phyloP scores from a whole-genome alignment of 2,113 vertebrate species.

The Cyanoderma ruficeps region DNA sequence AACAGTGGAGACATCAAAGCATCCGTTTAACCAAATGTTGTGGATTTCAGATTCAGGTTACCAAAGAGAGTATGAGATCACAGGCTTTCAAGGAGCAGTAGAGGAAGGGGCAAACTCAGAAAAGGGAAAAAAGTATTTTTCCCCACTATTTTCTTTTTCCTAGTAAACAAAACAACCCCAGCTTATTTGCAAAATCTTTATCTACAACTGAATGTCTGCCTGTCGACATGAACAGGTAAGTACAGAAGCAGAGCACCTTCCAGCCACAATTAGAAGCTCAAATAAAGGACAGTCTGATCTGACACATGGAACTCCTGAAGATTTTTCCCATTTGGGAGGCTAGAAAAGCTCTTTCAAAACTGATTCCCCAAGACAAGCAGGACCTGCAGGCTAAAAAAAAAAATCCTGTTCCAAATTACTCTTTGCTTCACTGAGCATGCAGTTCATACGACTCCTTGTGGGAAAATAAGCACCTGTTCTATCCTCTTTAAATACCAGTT shows the following conservation, averaged over 20 bases:
- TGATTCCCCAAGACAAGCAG: background rate
- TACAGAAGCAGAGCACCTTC: background rate
- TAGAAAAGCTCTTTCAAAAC: background rate
- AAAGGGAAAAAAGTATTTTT: background rate
- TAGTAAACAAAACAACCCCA: fast-evolving
- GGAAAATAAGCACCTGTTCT: background rate
- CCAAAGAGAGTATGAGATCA: background rate
- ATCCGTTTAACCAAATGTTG: background rate
- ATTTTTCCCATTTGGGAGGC: background rate
- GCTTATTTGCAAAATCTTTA: background rate
- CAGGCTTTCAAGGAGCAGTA: background rate
- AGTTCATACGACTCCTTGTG: background rate
- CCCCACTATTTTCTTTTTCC: background rate
- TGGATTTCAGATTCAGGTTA: background rate
- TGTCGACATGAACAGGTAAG: fast-evolving
- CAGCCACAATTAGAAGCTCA: background rate
- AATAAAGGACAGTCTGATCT: background rate
- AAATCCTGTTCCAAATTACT: background rate
- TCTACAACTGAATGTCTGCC: background rate
- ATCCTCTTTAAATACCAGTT: background rate
- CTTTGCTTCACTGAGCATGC: background rate
- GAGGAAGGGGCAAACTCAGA: background rate
- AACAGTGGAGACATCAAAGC: background rate
- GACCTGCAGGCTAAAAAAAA: background rate
- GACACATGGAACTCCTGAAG: background rate